Conservation (phyloP, 2,888 invertebrate genomes). For the Teinopalpus imperialis region DNA sequence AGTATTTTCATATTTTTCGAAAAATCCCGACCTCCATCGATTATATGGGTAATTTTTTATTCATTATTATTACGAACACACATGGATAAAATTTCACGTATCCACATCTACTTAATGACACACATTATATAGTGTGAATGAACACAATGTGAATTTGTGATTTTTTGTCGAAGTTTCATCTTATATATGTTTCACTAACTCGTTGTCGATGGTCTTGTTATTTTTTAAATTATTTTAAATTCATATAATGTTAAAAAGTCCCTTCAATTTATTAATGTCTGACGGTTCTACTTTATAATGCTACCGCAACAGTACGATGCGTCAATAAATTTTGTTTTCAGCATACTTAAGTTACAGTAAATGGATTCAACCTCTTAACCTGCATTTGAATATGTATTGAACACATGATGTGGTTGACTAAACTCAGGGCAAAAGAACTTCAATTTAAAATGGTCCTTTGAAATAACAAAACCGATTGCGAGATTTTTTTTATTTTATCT, state of each 20-base stretch:
- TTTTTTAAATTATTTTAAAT: neutral
- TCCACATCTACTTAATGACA: too few species aligned
- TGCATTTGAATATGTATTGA: conserved; percentile 24
- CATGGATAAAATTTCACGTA: too few species aligned
- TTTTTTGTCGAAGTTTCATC: too few species aligned
- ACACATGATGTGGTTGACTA: conserved; percentile 22
- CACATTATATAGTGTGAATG: too few species aligned
- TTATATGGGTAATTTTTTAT: conserved; percentile 15
- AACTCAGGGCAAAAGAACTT: neutral
- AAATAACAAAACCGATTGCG: too few species aligned
- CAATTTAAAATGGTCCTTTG: neutral
- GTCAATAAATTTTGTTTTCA: conserved; percentile 19
- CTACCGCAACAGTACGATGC: conserved; percentile 1
- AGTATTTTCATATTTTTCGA: conserved; percentile 2
- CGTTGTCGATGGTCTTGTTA: too few species aligned
- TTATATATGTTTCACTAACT: too few species aligned
- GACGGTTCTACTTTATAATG: conserved; percentile 2
- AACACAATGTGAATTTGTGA: too few species aligned
- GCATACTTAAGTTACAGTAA: conserved; percentile 11
- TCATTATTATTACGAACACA: too few species aligned
- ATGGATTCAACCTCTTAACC: conserved; percentile 25
- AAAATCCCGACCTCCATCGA: neutral
- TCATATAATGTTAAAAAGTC: neutral
- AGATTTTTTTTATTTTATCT: too few species aligned
- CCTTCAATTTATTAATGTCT: neutral